Conservation (phyloP, 2,113 vertebrate genomes). For the Mixornis gularis region DNA sequence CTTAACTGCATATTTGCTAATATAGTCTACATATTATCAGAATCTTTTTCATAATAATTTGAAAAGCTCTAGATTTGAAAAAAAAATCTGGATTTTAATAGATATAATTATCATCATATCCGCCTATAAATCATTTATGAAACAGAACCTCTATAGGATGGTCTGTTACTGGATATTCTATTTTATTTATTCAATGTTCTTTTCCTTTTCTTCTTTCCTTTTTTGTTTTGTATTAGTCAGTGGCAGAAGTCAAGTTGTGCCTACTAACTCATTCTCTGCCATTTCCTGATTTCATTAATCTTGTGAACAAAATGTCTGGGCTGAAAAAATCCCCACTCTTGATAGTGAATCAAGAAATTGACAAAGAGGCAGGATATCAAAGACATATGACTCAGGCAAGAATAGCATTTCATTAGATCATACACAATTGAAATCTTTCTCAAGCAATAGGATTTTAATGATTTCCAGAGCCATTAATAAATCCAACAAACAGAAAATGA, state of each 20-base stretch:
- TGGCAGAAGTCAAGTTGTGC: rapidly evolving
- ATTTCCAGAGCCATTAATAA: background rate
- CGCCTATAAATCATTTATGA: background rate
- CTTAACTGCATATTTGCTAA: background rate
- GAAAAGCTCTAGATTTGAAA: background rate
- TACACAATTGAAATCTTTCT: background rate
- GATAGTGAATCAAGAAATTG: background rate
- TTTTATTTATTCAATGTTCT: background rate
- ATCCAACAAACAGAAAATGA: background rate
- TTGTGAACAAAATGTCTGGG: background rate
- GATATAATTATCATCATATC: background rate
- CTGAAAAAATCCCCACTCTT: background rate
- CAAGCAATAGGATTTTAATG: background rate
- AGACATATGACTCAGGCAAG: background rate
- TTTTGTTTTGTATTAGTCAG: background rate
- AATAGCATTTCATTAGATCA: background rate
- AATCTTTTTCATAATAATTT: background rate
- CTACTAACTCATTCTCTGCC: background rate
- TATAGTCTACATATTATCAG: background rate
- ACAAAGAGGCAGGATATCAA: background rate
- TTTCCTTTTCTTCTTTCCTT: background rate
- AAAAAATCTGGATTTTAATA: background rate
- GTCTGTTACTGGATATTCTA: background rate
- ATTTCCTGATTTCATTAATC: background rate
- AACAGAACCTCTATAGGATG: background rate